These are phyloP conservation scores for Montipora sp. DNA, from an alignment of 64 coral and sea anemone genomes.

Conservation along the genomic window DNA sequence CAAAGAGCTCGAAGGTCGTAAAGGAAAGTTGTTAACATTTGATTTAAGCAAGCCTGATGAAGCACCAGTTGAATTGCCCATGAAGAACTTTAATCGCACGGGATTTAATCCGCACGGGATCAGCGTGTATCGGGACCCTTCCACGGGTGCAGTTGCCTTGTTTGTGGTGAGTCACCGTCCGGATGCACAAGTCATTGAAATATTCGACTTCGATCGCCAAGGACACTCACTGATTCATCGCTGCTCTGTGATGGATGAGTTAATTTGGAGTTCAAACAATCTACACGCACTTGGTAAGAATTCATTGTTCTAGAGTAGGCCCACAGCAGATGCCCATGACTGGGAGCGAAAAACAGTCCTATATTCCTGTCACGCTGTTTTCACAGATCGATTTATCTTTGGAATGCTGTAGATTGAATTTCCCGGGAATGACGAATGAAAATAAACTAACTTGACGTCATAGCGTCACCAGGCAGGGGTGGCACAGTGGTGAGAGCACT, in stretches of 20 bases:
- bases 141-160: conserved; percentile 45
- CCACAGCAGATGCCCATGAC: too few species aligned
- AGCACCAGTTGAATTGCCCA: conserved; percentile 42
- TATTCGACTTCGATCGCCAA: conserved; percentile 76
- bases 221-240: conserved; percentile 35
- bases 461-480: too few species aligned
- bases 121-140: conserved; percentile 55
- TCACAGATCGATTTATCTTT: too few species aligned
- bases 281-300: conserved; percentile 57
- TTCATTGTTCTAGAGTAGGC: too few species aligned
- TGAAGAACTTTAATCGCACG: conserved; percentile 67
- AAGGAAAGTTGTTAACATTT: conserved; percentile 58
- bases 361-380: too few species aligned
- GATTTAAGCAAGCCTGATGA: conserved; percentile 57
- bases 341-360: too few species aligned
- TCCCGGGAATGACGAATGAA: too few species aligned
- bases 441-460: too few species aligned
- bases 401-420: too few species aligned
- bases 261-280: conserved; percentile 69
- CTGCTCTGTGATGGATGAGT: conserved; percentile 53
- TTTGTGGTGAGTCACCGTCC: conserved; percentile 79
- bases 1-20: conserved; percentile 42
- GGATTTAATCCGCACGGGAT: conserved; percentile 91
- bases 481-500: too few species aligned
- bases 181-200: conserved; percentile 55